These are phyloP conservation scores for Ceriagrion tenellum DNA, from an alignment of 2,888 invertebrate species.

Conservation along the genomic window DNA sequence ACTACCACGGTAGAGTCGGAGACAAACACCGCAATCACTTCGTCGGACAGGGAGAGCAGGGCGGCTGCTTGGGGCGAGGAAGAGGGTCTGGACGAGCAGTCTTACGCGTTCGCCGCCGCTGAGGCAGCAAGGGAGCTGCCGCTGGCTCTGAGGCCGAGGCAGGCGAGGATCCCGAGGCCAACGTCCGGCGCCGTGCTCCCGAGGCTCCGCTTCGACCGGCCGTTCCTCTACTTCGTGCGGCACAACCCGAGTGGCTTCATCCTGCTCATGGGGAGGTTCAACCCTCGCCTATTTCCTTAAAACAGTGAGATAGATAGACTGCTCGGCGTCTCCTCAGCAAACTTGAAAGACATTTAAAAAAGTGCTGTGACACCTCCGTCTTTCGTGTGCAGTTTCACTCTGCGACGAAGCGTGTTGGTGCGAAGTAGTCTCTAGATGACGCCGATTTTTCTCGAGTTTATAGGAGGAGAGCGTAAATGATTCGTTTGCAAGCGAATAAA, in stretches of 20 bases:
- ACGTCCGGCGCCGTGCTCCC: slow-evolving; percentile 80
- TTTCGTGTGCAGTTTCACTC: neutral
- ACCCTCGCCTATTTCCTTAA: slow-evolving; percentile 86
- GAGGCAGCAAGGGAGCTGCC: slow-evolving; percentile 78
- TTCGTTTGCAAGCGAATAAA: neutral
- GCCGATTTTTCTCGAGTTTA: neutral
- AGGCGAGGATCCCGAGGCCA: slow-evolving; percentile 82
- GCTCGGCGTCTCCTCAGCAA: neutral
- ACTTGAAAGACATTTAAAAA: neutral
- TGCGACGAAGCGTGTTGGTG: neutral
- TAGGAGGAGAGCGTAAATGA: neutral
- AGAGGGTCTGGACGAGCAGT: slow-evolving; percentile 55
- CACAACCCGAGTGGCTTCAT: slow-evolving; percentile 96
- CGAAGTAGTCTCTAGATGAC: neutral
- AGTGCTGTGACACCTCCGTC: neutral
- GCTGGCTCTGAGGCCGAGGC: slow-evolving; percentile 85
- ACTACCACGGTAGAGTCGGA: too few species aligned
- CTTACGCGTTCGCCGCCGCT: slow-evolving; percentile 10
- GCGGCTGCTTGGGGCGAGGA: slow-evolving; percentile 37
- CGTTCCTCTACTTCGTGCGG: slow-evolving; percentile 92
- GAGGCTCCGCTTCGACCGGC: slow-evolving; percentile 90
- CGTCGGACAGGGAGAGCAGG: slow-evolving; percentile 69
- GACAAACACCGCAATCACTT: neutral
- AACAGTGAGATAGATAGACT: neutral
- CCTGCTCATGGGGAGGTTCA: slow-evolving; percentile 92